Base-by-base conservation (phyloP, 2,113 vertebrate genomes). In the Andinoacara biseriatus region DNA sequence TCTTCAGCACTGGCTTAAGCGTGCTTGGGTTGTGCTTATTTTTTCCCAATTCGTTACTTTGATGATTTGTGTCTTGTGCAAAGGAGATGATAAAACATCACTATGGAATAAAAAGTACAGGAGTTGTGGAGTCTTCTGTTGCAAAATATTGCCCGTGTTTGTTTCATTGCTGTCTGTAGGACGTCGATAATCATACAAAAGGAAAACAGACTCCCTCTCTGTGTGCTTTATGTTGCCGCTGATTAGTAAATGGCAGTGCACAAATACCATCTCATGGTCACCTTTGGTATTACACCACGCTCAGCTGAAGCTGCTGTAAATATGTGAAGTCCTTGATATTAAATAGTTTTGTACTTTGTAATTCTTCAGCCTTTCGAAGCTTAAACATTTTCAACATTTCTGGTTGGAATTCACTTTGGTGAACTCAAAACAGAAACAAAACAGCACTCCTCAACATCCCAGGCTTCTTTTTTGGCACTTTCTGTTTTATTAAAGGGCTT, bases 181-280 rank as follows among this genome's bases (percentile, higher is more conserved):
- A 58, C 82, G 7, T 86, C 58, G 57, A 35, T 17, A 31, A 13
- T 61, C 26, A 26, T 26, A 56, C 52, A 59, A 62, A 81, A 43
- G 13, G 18, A 2, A 58, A 49, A 1, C 7, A 38, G 10, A 61
- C 49, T 22, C 58, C 75, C 35, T 56, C 35, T 57, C 26, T 82
- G 35, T 74, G 54, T 67, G 58, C 49, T 72, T 58, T 46, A 43
- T 31, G 56, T 46, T 49, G 6, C 26, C 2, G 13, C 35, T 26
- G 10, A 59, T 56, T 63, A 74, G 40, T 75, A 13, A 20, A 22
- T 10, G 14, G 76, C 58, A 83, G 90, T 82, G 2, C 87, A 85
- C 87, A 87, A 31, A 54, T 72, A 29, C 90, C 91, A 85, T 83
- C 89, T 92, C 74, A 85, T 93, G 94, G 84, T 65, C 26, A 0